phyloP scores from a whole-genome alignment of 2,113 vertebrate genomes.

The Chaetorhynchus papuensis region DNA sequence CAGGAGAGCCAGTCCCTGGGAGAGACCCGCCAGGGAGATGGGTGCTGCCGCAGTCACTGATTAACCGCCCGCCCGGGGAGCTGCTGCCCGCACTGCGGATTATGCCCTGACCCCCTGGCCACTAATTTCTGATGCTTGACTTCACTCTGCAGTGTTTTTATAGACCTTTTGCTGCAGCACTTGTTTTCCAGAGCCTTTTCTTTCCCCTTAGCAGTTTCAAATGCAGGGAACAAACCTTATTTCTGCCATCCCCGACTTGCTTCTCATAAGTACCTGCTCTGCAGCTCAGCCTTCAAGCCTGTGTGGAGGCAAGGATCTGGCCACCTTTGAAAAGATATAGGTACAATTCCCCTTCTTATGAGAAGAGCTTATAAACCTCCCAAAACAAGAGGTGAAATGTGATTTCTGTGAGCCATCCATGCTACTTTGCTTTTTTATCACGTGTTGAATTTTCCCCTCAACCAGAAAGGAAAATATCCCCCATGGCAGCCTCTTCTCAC shows the following conservation, averaged over 20 bases:
- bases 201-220: not conserved
- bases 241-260: not conserved
- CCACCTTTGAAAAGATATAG: not conserved
- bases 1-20: not conserved
- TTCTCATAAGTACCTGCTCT: not conserved
- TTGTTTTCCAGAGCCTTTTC: not conserved
- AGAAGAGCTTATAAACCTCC: not conserved
- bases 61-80: not conserved
- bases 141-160: not conserved
- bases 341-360: not conserved
- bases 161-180: not conserved
- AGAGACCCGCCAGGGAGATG: rapidly evolving
- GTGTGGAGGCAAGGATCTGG: not conserved
- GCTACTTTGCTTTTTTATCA: not conserved
- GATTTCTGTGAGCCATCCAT: not conserved
- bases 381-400: not conserved
- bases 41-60: not conserved
- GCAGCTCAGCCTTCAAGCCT: not conserved
- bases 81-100: not conserved
- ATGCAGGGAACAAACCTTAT: not conserved
- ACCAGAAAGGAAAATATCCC: not conserved
- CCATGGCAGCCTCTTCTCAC: not conserved
- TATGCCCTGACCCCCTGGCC: not conserved
- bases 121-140: slow-evolving; percentile 11
- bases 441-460: not conserved